Conservation (phyloP, 2,888 invertebrate species). For the Acleris laterana region DNA sequence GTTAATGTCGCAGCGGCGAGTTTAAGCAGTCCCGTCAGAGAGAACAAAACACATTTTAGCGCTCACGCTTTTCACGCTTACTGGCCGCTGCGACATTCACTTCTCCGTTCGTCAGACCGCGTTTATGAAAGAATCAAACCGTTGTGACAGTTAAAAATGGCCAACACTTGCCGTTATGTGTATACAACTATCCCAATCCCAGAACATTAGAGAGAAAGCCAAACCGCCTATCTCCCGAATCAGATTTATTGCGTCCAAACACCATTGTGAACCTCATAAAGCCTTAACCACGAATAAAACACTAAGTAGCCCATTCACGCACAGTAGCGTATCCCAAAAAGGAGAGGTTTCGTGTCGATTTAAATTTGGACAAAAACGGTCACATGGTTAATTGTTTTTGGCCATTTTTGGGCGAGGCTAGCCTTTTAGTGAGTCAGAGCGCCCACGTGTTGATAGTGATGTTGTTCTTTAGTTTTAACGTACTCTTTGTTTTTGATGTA, state of each 20-base stretch:
- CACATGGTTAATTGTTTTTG: constrained; percentile 47
- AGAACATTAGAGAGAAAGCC: constrained; percentile 30
- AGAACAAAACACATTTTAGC: too few relatives aligned
- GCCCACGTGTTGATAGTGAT: constrained; percentile 17
- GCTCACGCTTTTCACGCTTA: too few relatives aligned
- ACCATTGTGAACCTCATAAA: constrained; percentile 36
- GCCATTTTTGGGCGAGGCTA: constrained; percentile 46
- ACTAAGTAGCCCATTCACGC: constrained; percentile 54
- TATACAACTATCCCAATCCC: background rate
- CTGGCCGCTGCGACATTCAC: too few relatives aligned
- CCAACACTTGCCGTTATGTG: too few relatives aligned
- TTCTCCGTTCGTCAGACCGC: too few relatives aligned
- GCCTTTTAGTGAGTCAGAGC: constrained; percentile 5
- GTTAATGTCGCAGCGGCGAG: too few relatives aligned
- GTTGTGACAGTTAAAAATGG: too few relatives aligned
- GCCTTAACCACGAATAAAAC: constrained; percentile 38
- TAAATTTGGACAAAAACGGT: constrained; percentile 58
- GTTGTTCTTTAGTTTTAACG: background rate
- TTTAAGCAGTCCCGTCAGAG: too few relatives aligned
- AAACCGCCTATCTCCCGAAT: constrained; percentile 34
- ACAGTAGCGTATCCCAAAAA: constrained; percentile 57
- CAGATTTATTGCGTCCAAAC: constrained; percentile 35
- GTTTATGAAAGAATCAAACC: too few relatives aligned
- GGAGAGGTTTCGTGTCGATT: constrained; percentile 51
- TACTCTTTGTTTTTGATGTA: too few relatives aligned